A percentile compares a stretch with the other conserved stretches of the same genome.
Conservation (phyloP, 2,888 invertebrate genomes). For the Heterodera filipjevi region DNA sequence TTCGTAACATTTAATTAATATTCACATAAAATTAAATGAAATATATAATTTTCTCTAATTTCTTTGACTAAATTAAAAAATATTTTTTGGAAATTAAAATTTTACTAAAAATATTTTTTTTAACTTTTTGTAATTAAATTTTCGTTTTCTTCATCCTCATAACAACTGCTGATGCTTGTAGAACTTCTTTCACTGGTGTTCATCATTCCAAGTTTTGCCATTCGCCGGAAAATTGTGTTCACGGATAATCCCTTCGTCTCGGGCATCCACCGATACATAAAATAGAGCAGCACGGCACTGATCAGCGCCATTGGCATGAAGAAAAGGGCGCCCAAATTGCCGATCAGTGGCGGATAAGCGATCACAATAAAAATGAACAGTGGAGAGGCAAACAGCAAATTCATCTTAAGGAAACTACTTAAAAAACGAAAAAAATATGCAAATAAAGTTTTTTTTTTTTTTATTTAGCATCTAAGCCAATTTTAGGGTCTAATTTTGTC, state of each 20-base stretch:
- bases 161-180: background rate
- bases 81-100: background rate
- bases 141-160: background rate
- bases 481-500: too few relatives aligned
- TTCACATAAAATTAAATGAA: background rate
- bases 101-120: background rate
- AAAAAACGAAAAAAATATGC: too few relatives aligned
- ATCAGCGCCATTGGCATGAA: slow-evolving; percentile 45
- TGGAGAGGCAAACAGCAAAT: slow-evolving; percentile 54
- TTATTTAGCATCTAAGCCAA: too few relatives aligned
- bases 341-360: slow-evolving; percentile 49
- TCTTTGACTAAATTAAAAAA: background rate
- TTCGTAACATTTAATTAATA: too few relatives aligned
- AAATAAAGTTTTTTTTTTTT: too few relatives aligned
- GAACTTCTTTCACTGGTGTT: background rate
- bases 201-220: slow-evolving; percentile 10
- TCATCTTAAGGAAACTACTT: slow-evolving; percentile 40
- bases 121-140: background rate
- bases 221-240: slow-evolving; percentile 33
- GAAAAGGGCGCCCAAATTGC: slow-evolving; percentile 49
- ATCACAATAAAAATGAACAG: slow-evolving; percentile 52
- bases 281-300: slow-evolving; percentile 41
- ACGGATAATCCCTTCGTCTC: slow-evolving; percentile 51
- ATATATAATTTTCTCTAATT: background rate
- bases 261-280: slow-evolving; percentile 44